Conservation (phyloP, 1,140 invertebrate species). For the Bombus waltoni region DNA sequence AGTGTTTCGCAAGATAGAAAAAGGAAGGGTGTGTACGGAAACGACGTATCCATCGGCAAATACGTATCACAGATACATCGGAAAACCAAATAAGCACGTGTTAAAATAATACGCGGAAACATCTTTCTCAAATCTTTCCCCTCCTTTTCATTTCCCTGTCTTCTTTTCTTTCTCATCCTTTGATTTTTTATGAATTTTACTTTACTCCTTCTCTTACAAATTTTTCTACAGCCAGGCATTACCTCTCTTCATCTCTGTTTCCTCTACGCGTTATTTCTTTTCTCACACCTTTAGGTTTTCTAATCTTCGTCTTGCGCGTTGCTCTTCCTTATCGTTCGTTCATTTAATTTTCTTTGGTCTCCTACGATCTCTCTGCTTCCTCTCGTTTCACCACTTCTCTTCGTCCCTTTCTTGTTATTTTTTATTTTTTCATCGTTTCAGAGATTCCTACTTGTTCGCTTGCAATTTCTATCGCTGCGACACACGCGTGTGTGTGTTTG, state of each 20-base stretch:
- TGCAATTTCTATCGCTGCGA: neutral
- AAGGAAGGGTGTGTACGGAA: neutral
- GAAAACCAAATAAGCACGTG: neutral
- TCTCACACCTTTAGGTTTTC: neutral
- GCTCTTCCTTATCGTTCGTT: too few species aligned
- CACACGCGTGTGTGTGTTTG: rapidly evolving
- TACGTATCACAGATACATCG: neutral
- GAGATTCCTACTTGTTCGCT: neutral
- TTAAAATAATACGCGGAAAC: neutral
- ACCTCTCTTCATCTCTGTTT: neutral
- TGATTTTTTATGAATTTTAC: neutral
- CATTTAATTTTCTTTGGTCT: too few species aligned
- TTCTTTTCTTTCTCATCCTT: neutral
- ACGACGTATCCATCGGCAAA: neutral
- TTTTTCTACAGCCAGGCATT: neutral
- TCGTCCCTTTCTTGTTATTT: neutral
- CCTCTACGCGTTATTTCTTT: neutral
- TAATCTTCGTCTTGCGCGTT: neutral
- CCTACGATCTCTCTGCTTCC: too few species aligned
- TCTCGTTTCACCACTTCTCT: too few species aligned
- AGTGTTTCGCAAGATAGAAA: neutral
- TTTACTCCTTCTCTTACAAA: neutral
- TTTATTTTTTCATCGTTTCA: neutral
- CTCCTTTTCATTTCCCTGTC: neutral
- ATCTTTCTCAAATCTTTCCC: neutral